Evolutionary conservation across 2,113 vertebrate species (phyloP).

Genomic region (Psilopogon haemacephalus): DNA sequence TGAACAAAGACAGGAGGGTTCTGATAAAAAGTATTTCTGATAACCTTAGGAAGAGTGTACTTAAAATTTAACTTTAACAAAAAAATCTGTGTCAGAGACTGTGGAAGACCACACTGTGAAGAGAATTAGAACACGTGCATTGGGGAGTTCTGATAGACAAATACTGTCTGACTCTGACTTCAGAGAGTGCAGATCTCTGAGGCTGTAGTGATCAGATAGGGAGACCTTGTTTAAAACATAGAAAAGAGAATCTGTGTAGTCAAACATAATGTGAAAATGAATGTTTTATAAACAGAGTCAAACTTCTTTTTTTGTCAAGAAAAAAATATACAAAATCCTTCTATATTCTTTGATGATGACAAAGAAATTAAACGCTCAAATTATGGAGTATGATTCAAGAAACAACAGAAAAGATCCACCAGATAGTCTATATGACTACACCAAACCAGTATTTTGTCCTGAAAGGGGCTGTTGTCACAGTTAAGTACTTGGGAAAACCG

Average conservation of each 20-base stretch:
- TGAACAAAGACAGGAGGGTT: neutral
- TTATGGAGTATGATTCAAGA: slow-evolving; percentile 63
- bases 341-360: slow-evolving; percentile 61
- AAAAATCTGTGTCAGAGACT: slow-evolving; percentile 76
- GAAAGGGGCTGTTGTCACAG: neutral
- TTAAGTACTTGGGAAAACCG: neutral
- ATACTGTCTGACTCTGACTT: slow-evolving; percentile 74
- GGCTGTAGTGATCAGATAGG: slow-evolving; percentile 68
- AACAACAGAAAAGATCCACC: slow-evolving; percentile 69
- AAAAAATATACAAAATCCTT: slow-evolving; percentile 34
- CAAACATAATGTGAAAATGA: slow-evolving; percentile 73
- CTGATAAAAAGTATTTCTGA: neutral
- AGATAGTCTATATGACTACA: neutral
- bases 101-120: slow-evolving; percentile 69
- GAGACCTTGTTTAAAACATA: slow-evolving; percentile 52
- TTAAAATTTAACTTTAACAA: slow-evolving; percentile 72
- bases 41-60: slow-evolving; percentile 15
- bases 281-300: slow-evolving; percentile 70
- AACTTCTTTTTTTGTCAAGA: slow-evolving; percentile 66
- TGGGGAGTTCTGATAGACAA: slow-evolving; percentile 63
- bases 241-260: slow-evolving; percentile 73
- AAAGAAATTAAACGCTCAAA: slow-evolving; percentile 10
- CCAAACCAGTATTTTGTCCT: neutral
- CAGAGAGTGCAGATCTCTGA: slow-evolving; percentile 70
- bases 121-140: slow-evolving; percentile 69